Evolutionary conservation across 2,888 invertebrate species (phyloP).

Genomic region (Schrankia costaestrigalis): DNA sequence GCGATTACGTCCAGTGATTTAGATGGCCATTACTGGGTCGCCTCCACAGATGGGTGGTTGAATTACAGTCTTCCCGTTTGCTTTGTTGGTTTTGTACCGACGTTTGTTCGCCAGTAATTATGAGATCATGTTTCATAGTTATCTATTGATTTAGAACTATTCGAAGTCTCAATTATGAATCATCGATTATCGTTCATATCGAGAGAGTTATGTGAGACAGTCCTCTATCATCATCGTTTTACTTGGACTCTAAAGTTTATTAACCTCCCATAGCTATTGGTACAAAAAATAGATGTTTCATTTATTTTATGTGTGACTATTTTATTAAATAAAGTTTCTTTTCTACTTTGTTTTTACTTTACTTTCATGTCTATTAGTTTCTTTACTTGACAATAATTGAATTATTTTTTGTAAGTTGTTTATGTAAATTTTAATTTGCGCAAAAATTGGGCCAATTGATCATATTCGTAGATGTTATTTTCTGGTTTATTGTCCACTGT

Average conservation of each 20-base stretch:
- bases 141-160: slow-evolving; percentile 72
- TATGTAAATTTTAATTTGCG: too few species aligned
- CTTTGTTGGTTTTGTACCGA: slow-evolving; percentile 69
- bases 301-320: slow-evolving; percentile 36
- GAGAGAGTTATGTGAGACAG: slow-evolving; percentile 60
- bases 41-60: slow-evolving; percentile 67
- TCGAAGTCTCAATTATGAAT: slow-evolving; percentile 72
- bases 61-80: slow-evolving; percentile 68
- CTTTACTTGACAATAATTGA: too few species aligned
- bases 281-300: slow-evolving; percentile 37
- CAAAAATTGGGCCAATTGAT: too few species aligned
- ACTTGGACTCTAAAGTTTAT: slow-evolving; percentile 45
- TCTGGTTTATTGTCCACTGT: too few species aligned
- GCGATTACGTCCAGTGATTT: slow-evolving; percentile 74
- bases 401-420: too few species aligned
- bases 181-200: slow-evolving; percentile 62
- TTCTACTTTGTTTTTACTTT: slow-evolving; percentile 24
- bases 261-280: slow-evolving; percentile 43
- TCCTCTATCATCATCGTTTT: slow-evolving; percentile 58
- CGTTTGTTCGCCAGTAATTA: slow-evolving; percentile 66
- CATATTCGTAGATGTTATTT: too few species aligned
- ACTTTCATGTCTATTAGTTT: too few species aligned
- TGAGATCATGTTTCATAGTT: slow-evolving; percentile 74
- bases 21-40: slow-evolving; percentile 68
- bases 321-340: slow-evolving; percentile 31